phyloP scores from a whole-genome alignment of 2,113 vertebrate species.

The Tringa solitaria region DNA sequence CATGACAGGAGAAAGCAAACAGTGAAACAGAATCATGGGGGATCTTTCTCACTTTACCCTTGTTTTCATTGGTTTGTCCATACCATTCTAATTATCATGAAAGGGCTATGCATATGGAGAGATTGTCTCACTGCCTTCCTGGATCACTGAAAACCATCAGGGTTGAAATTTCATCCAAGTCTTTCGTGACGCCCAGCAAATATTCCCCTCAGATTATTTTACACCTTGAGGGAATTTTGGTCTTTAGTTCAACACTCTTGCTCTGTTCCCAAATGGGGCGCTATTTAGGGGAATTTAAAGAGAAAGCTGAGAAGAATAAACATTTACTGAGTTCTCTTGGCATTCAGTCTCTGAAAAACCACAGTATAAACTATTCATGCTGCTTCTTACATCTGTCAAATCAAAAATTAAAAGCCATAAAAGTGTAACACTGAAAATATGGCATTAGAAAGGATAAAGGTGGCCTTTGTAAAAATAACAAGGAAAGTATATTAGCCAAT shows the following conservation, averaged over 20 bases:
- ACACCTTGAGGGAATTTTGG: conserved; percentile 86
- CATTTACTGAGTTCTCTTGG: conserved; percentile 86
- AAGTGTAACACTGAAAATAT: conserved; percentile 86
- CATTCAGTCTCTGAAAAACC: conserved; percentile 84
- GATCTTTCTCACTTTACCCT: conserved; percentile 80
- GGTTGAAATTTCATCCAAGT: conserved; percentile 85
- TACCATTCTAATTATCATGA: conserved; percentile 82
- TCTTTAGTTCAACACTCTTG: conserved; percentile 84
- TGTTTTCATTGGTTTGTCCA: conserved; percentile 82
- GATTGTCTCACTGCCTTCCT: conserved; percentile 84
- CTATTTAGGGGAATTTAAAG: conserved; percentile 82
- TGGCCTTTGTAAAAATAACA: conserved; percentile 86
- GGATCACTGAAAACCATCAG: conserved; percentile 80
- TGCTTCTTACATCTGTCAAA: conserved; percentile 82
- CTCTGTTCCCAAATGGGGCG: conserved; percentile 83
- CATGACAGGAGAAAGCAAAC: conserved; percentile 85
- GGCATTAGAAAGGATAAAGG: conserved; percentile 84
- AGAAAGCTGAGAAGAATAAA: conserved; percentile 87
- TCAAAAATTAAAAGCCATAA: conserved; percentile 84
- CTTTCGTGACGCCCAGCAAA: conserved; percentile 83
- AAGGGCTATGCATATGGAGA: conserved; percentile 80
- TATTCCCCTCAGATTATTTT: conserved; percentile 81
- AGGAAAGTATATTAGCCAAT: conserved; percentile 84
- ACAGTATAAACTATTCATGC: conserved; percentile 85
- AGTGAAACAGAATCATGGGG: conserved; percentile 81